These are phyloP conservation scores for Lutjanus campechanus DNA, from an alignment of 2,797 vertebrate species.

Conservation along the genomic window DNA sequence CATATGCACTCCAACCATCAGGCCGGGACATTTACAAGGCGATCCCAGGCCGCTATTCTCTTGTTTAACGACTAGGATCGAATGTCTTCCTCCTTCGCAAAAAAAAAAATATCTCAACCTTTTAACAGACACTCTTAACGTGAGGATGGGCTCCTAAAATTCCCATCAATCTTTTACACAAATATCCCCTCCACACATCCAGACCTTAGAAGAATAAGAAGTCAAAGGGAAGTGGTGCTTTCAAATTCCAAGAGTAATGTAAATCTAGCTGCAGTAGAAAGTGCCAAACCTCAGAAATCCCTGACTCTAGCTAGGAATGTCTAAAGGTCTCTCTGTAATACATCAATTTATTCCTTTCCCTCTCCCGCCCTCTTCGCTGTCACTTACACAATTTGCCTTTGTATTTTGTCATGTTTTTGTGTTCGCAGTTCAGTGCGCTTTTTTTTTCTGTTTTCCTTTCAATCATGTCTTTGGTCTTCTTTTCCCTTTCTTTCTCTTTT, in stretches of 20 bases:
- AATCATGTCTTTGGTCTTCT: constrained; percentile 13
- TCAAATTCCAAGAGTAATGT: constrained; percentile 74
- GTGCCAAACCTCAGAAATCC: constrained; percentile 81
- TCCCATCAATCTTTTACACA: constrained; percentile 69
- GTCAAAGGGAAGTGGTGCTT: constrained; percentile 43
- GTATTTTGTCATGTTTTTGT: constrained; percentile 63
- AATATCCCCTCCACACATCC: constrained; percentile 59
- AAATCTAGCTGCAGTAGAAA: constrained; percentile 72
- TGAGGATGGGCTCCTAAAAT: constrained; percentile 65
- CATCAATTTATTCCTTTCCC: constrained; percentile 57
- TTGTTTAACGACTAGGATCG: constrained; percentile 73
- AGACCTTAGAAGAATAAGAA: constrained; percentile 46
- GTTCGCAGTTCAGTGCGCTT: constrained; percentile 15
- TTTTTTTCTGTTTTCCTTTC: constrained; percentile 29
- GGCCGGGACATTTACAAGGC: constrained; percentile 73
- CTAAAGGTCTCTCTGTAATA: constrained; percentile 59
- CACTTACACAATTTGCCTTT: constrained; percentile 58
- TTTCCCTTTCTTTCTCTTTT: constrained; percentile 23
- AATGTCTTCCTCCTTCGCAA: constrained; percentile 61
- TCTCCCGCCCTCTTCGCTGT: constrained; percentile 27
- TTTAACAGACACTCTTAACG: constrained; percentile 60
- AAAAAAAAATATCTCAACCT: constrained; percentile 48
- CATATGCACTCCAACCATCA: constrained; percentile 70
- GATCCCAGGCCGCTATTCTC: constrained; percentile 63
- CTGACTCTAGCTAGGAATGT: constrained; percentile 68